These are phyloP conservation scores for Dynastes grantii DNA, from an alignment of 2,888 invertebrate genomes.

Conservation along the genomic window DNA sequence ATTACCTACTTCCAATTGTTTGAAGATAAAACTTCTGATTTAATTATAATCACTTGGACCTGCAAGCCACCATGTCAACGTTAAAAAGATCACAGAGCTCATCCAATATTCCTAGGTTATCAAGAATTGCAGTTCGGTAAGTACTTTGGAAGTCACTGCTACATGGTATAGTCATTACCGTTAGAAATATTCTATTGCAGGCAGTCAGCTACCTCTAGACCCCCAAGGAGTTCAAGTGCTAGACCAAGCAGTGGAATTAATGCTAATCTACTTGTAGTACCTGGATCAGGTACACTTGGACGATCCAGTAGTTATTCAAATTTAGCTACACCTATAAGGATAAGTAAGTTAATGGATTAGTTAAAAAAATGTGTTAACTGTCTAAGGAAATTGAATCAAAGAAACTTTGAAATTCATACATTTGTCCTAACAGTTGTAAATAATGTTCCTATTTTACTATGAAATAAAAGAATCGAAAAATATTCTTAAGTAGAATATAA, in stretches of 20 bases:
- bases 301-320: conserved; percentile 13
- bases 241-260: neutral
- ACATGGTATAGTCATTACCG: neutral
- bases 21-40: neutral
- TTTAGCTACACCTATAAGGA: neutral
- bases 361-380: neutral
- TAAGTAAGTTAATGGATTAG: neutral
- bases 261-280: neutral
- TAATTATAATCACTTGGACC: neutral
- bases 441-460: too few species aligned
- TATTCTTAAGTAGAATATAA: too few species aligned
- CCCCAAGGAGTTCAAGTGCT: neutral
- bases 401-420: too few species aligned
- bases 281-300: neutral
- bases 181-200: neutral
- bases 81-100: conserved; percentile 3
- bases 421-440: too few species aligned
- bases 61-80: neutral
- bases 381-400: too few species aligned
- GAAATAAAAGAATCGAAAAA: too few species aligned
- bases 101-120: conserved; percentile 17
- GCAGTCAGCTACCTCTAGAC: neutral
- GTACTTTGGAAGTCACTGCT: neutral
- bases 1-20: too few species aligned
- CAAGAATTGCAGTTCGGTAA: conserved; percentile 27